Evolutionary conservation across 1,140 invertebrate species (phyloP), one percentile per base, ranked within the genome.

Genomic region (Aporrectodea caliginosa): DNA sequence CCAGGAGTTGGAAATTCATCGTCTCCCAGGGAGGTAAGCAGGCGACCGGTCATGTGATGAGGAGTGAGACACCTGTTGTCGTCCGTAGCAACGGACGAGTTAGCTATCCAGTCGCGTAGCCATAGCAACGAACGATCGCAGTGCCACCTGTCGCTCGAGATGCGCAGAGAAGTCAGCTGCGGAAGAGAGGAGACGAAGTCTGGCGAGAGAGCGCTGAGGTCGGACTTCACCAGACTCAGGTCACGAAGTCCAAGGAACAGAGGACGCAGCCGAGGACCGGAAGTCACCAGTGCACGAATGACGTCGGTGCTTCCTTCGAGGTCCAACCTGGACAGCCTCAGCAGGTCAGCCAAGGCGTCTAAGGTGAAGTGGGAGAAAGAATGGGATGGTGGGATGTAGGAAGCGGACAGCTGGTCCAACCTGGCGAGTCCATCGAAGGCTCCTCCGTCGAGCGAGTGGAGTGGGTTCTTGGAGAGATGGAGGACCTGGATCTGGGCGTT

Each of bases 381-480:
- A 31, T 90, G 83, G 0, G 90, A 82, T 75, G 91, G 89, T 80
- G 90, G 90, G 68, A 95, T 88, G 82, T 90, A 90, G 22, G 92
- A 91, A 84, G 95, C 88, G 74, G 92, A 90, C 79, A 95, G 88
- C 79, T 91, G 89, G 76, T 90, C 89, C 6, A 95, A 88, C 78
- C 90, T 89, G 35, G 89, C 85, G 32, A 93, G 91, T 2, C 92
- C 92, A 77, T 90, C 89, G 76, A 95, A 91, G 29, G 91, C 91
- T 83, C 91, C 92, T 32, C 90, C 90, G 0, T 91, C 89, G 69
- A 94, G 88, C 77, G 88, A 86, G 84, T 91, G 90, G 80, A 94
- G 88, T 6, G 93, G 92, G 88, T 94, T 94, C 84, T 92, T 90
- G 2, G 93, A 94, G 80, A 94, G 86, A 88, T 94, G 93, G 74